These are phyloP conservation scores for Otis tarda DNA, from an alignment of 2,113 vertebrate species.

Conservation along the genomic window DNA sequence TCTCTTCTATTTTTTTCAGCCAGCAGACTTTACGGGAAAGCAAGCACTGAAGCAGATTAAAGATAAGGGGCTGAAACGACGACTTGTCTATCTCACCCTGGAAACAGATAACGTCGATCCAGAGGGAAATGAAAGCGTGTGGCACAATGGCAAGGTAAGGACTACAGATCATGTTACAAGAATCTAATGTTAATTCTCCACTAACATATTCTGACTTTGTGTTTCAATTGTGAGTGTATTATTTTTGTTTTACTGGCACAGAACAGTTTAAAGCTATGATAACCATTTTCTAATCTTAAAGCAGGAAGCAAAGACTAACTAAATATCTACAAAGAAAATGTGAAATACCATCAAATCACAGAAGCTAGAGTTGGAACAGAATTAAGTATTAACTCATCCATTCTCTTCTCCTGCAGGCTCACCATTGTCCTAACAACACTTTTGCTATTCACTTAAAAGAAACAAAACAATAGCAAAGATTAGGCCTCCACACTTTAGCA, in stretches of 20 bases:
- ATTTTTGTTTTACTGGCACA: neutral
- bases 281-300: neutral
- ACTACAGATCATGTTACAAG: neutral
- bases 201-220: neutral
- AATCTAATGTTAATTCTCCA: neutral
- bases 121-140: slow-evolving; percentile 95
- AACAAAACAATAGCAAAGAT: neutral
- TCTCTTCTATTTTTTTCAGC: slow-evolving; percentile 73
- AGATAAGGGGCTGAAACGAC: slow-evolving; percentile 85
- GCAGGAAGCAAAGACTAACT: neutral
- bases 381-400: neutral
- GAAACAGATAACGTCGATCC: slow-evolving; percentile 90
- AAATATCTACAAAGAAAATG: neutral
- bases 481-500: neutral
- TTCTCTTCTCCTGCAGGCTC: neutral
- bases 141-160: slow-evolving; percentile 87
- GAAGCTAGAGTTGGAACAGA: neutral
- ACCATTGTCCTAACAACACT: neutral
- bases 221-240: neutral
- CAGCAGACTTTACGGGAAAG: slow-evolving; percentile 93
- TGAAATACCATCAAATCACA: neutral
- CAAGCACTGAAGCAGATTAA: slow-evolving; percentile 89
- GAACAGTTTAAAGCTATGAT: neutral
- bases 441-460: neutral
- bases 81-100: slow-evolving; percentile 87